These are phyloP conservation scores for Neosilurus mollespiculum DNA, from an alignment of 2,797 vertebrate genomes.

Conservation along the genomic window DNA sequence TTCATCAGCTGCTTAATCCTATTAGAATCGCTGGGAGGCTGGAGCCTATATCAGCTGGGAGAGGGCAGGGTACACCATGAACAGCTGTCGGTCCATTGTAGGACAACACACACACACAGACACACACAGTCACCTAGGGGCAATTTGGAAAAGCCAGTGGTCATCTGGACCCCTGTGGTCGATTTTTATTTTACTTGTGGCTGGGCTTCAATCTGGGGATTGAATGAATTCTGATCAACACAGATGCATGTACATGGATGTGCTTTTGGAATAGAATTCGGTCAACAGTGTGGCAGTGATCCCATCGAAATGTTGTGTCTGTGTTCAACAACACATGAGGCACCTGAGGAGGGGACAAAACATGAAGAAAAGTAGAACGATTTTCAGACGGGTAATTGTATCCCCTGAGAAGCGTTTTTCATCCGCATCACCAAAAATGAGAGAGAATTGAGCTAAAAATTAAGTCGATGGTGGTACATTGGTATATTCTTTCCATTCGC, in stretches of 20 bases:
- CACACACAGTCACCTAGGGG: too few species aligned
- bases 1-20: too few species aligned
- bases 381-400: constrained; percentile 18
- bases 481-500: background rate
- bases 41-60: too few species aligned
- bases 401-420: too few species aligned
- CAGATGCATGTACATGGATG: background rate
- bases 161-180: too few species aligned
- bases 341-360: constrained; percentile 1
- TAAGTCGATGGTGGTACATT: background rate
- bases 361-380: background rate
- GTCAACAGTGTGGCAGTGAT: background rate
- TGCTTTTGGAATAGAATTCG: background rate
- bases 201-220: background rate
- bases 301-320: background rate
- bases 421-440: background rate
- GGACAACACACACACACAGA: too few species aligned
- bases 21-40: too few species aligned
- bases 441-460: constrained; percentile 1
- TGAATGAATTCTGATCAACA: background rate
- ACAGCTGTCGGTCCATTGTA: too few species aligned
- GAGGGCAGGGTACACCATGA: too few species aligned
- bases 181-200: background rate
- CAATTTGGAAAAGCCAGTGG: too few species aligned
- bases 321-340: constrained; percentile 4